Conservation (phyloP, 2,888 invertebrate species). For the Catocala nupta region DNA sequence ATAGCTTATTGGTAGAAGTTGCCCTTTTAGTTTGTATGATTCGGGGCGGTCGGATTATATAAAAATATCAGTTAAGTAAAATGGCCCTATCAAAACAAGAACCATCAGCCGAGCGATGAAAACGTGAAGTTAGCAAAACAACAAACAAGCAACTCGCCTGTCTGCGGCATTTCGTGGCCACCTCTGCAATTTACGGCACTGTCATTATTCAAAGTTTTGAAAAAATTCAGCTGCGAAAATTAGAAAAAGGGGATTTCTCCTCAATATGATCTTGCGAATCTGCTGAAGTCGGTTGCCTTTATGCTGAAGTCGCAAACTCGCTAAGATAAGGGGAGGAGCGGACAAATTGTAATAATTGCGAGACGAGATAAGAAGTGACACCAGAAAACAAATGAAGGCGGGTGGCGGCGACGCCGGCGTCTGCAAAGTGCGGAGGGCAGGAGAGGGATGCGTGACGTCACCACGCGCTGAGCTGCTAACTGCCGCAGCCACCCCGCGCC, state of each 20-base stretch:
- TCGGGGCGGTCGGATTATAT: constrained; percentile 49
- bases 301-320: constrained; percentile 83
- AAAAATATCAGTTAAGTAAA: constrained; percentile 57
- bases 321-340: constrained; percentile 86
- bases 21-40: constrained; percentile 44
- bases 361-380: constrained; percentile 87
- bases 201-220: constrained; percentile 82
- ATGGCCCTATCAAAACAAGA: constrained; percentile 73
- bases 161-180: constrained; percentile 73
- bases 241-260: constrained; percentile 71
- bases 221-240: constrained; percentile 72
- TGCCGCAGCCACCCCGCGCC: constrained; percentile 54
- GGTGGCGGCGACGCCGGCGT: constrained; percentile 62
- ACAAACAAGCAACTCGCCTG: constrained; percentile 70
- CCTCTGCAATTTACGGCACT: constrained; percentile 78
- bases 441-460: constrained; percentile 74
- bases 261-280: constrained; percentile 83
- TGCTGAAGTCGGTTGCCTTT: constrained; percentile 83
- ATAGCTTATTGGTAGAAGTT: constrained; percentile 55
- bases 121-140: constrained; percentile 77
- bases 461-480: constrained; percentile 58
- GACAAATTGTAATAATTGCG: constrained; percentile 88
- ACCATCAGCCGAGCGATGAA: constrained; percentile 69
- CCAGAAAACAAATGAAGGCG: constrained; percentile 87
- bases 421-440: constrained; percentile 51